These are phyloP conservation scores for Alloplasta piceator DNA, from an alignment of 2,888 invertebrate species.

Conservation along the genomic window DNA sequence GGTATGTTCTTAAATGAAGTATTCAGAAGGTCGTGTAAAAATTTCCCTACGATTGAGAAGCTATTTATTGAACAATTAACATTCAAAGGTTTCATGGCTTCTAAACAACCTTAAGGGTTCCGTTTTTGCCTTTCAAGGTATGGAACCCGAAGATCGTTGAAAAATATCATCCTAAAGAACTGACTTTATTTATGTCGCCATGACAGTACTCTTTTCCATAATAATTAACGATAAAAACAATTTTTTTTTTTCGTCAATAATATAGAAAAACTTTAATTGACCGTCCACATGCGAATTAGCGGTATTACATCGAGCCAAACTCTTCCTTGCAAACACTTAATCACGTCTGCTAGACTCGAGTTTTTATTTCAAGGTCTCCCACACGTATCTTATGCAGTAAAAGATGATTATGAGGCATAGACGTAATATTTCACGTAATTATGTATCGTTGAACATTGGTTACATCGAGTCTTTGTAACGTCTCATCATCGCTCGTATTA, in stretches of 20 bases:
- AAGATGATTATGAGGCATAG: conserved; percentile 22
- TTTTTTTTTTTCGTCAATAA: no score
- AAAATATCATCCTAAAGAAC: no score
- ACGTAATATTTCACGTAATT: conserved; percentile 53
- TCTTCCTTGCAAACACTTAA: conserved; percentile 2
- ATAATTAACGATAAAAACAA: not conserved
- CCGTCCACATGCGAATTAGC: no score
- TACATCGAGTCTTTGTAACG: conserved; percentile 29
- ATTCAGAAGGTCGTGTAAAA: no score
- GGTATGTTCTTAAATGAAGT: no score
- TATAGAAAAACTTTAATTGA: no score
- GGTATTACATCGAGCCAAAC: not conserved
- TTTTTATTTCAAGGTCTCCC: conserved; percentile 52
- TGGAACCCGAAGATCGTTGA: no score
- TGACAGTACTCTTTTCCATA: not conserved
- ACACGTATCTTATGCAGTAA: conserved; percentile 36
- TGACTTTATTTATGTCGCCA: not conserved
- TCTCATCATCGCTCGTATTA: conserved; percentile 2
- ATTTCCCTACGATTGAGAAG: no score
- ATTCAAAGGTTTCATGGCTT: no score
- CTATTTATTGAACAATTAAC: no score
- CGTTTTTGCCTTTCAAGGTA: no score
- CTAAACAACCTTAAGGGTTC: no score
- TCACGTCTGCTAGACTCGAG: conserved; percentile 14
- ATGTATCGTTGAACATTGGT: conserved; percentile 39